Percentiles rank a stretch among this genome's conserved stretches.
Evolutionary conservation across 1,140 invertebrate genomes (phyloP).

Genomic region (Nephila pilipes): DNA sequence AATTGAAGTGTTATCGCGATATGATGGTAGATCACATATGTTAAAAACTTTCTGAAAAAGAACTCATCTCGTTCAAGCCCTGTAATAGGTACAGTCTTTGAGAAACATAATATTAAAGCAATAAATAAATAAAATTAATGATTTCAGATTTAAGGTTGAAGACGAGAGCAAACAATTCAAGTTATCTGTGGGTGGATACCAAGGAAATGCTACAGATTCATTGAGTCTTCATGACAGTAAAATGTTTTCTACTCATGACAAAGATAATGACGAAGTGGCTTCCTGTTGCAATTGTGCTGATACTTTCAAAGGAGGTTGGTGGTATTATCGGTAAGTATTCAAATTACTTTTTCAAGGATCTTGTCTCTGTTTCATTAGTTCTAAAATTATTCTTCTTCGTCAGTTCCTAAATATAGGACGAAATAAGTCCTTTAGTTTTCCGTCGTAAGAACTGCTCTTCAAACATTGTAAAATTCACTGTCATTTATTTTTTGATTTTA

Average conservation of each 20-base stretch:
- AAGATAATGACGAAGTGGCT: slow-evolving; percentile 87
- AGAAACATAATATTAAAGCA: too few relatives aligned
- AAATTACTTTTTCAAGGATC: background rate
- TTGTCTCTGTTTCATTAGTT: background rate
- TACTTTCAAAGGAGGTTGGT: slow-evolving; percentile 83
- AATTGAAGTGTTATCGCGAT: too few relatives aligned
- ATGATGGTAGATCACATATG: too few relatives aligned
- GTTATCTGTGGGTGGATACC: slow-evolving; percentile 85
- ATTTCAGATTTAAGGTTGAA: slow-evolving; percentile 83
- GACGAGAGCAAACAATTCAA: slow-evolving; percentile 85
- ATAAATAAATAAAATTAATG: background rate
- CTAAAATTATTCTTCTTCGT: too few relatives aligned
- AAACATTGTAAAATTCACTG: too few relatives aligned
- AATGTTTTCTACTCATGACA: slow-evolving; percentile 88
- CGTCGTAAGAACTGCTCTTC: too few relatives aligned
- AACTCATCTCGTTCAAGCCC: too few relatives aligned
- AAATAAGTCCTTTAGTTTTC: too few relatives aligned
- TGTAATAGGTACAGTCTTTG: too few relatives aligned
- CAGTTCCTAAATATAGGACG: too few relatives aligned
- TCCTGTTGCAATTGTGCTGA: slow-evolving; percentile 87
- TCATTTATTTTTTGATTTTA: too few relatives aligned
- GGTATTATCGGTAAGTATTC: slow-evolving; percentile 88
- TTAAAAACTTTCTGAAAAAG: too few relatives aligned
- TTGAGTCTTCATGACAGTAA: slow-evolving; percentile 87
- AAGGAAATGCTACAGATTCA: slow-evolving; percentile 86